These are phyloP conservation scores for Leptobrachium leishanense DNA, from an alignment of 2,113 vertebrate genomes.

Conservation along the genomic window DNA sequence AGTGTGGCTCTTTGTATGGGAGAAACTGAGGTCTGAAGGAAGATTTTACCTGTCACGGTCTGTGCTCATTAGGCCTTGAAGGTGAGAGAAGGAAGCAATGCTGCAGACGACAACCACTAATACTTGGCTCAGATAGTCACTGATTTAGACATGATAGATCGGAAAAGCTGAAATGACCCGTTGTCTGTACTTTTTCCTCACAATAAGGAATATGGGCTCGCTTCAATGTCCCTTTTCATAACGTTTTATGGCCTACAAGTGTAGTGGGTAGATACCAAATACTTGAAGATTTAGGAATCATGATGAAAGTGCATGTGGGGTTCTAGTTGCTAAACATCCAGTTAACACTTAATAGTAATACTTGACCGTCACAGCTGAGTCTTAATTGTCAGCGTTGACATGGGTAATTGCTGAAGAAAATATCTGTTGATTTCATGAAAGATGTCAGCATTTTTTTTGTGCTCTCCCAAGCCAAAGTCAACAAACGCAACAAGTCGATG, in stretches of 20 bases:
- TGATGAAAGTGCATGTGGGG: too few relatives aligned
- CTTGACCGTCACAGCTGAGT: too few relatives aligned
- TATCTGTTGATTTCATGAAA: too few relatives aligned
- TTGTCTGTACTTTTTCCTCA: slow-evolving; percentile 25
- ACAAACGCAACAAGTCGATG: too few relatives aligned
- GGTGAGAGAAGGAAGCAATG: slow-evolving; percentile 66
- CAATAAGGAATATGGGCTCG: slow-evolving; percentile 1
- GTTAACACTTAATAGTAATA: too few relatives aligned
- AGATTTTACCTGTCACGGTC: slow-evolving; percentile 84
- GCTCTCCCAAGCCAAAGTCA: too few relatives aligned
- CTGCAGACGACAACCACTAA: slow-evolving; percentile 65
- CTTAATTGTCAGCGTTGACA: too few relatives aligned
- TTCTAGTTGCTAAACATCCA: too few relatives aligned
- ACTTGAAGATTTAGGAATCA: background rate
- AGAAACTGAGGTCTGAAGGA: slow-evolving; percentile 73
- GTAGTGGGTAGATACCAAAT: background rate
- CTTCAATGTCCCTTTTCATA: background rate
- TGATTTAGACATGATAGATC: slow-evolving; percentile 58
- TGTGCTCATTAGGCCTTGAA: slow-evolving; percentile 79
- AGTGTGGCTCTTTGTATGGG: slow-evolving; percentile 74
- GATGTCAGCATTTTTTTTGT: too few relatives aligned
- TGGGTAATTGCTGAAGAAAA: too few relatives aligned
- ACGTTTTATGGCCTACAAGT: background rate
- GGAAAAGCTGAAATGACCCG: slow-evolving; percentile 41
- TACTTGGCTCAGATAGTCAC: slow-evolving; percentile 64